Evolutionary conservation across 2,113 vertebrate genomes (phyloP), one percentile per base, ranked within the genome.

Genomic region (Callithrix jacchus): DNA sequence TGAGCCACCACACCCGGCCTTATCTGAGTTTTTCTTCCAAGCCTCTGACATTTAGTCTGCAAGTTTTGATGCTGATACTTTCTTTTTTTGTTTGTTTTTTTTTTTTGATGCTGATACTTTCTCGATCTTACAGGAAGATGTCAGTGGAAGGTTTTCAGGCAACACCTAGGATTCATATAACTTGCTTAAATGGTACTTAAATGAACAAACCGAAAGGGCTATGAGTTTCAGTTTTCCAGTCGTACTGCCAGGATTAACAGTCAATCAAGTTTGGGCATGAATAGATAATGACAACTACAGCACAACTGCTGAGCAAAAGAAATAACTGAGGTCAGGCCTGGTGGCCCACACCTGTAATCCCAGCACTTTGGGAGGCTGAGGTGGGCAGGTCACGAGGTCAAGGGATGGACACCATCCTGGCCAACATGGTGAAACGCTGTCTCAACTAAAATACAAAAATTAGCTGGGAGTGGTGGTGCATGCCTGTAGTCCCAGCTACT

Each of bases 21-120:
- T 52, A 52, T 2, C n/a, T 82, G 35, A 91, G 84, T 30, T 82
- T 96, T 94, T 92, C 70, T 89, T 73, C 80, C 27, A 90, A 68
- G 56, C 17, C 74, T 82, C 40, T 74, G n/a, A 20, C 40, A 86
- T 54, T 16, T 8, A 54, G n/a, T 90, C 58, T 91, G 56, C 20
- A 87, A 66, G 30, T 74, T 95, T 89, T 85, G 18, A 58, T 56
- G 20, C 56, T 42, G 4, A 8, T 61, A 0, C n/a, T 92, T 92
- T 92, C 58, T 87, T 86, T 42, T 42, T 42, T 42, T 42, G 4
- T 42, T 3, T 42, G 4, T 42, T 4, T 42, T 42, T 42, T 42
- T 42, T 42, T 74, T 94, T 89, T 85, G 18, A 58, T 56, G 20
- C 66, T 42, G 3, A 8, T 61, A 0, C n/a, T 92, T 92, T 93